Conservation (phyloP, 2,888 invertebrate species). For the Tachina fera region DNA sequence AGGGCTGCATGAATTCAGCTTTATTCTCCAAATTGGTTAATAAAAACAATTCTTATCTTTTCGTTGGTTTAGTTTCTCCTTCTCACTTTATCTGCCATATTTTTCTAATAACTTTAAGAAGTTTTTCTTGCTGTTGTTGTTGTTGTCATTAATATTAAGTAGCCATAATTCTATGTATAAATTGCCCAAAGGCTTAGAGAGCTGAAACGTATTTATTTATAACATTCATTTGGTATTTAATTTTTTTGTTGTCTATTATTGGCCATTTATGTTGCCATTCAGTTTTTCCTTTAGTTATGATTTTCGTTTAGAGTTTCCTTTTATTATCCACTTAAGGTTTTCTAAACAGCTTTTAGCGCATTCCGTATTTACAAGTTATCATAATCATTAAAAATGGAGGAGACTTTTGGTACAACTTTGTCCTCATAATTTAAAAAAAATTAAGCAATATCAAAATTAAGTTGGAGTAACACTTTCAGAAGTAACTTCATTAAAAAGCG, state of each 20-base stretch:
- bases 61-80: neutral
- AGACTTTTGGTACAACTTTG: neutral
- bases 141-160: conserved; percentile 23
- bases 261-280: neutral
- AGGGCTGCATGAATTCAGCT: neutral
- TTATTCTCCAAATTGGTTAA: neutral
- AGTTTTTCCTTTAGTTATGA: neutral
- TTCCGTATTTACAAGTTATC: neutral
- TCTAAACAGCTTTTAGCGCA: neutral
- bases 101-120: neutral
- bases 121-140: neutral
- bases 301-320: neutral
- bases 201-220: conserved; percentile 28
- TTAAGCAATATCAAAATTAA: too few relatives aligned
- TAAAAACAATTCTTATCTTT: neutral
- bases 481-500: too few relatives aligned
- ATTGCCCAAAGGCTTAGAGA: conserved; percentile 20
- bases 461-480: too few relatives aligned
- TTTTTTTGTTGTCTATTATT: neutral
- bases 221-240: neutral
- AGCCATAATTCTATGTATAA: conserved; percentile 27
- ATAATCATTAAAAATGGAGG: conserved; percentile 29
- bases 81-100: neutral
- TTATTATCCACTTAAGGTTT: neutral
- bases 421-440: too few relatives aligned